Conservation (phyloP, 2,888 invertebrate species). For the Hypolimnas misippus region DNA sequence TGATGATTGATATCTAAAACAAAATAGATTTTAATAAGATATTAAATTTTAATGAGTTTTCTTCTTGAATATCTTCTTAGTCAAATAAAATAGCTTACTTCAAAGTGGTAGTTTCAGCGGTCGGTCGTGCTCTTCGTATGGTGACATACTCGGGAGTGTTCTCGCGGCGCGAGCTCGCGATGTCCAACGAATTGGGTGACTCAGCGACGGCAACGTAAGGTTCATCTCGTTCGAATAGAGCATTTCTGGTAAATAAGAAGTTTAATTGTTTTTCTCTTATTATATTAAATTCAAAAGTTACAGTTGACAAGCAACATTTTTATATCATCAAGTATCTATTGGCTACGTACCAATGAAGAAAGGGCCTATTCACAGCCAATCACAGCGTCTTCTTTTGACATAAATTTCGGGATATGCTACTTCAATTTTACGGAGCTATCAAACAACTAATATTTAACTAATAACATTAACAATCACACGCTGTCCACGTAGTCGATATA, state of each 20-base stretch:
- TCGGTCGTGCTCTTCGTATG: slow-evolving; percentile 85
- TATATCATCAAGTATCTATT: too few relatives aligned
- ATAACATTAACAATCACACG: too few relatives aligned
- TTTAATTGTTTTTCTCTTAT: neutral
- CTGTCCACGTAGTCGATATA: too few relatives aligned
- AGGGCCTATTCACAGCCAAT: too few relatives aligned
- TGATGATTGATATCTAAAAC: slow-evolving; percentile 62
- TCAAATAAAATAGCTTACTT: slow-evolving; percentile 63
- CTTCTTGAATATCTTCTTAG: neutral
- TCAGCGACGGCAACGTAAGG: slow-evolving; percentile 63
- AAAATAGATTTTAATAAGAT: neutral
- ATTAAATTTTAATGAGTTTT: neutral
- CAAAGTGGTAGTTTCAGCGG: slow-evolving; percentile 74
- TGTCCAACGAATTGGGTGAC: slow-evolving; percentile 57
- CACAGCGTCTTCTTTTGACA: too few relatives aligned
- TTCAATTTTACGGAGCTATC: too few relatives aligned
- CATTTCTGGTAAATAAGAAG: slow-evolving; percentile 59
- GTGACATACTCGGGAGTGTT: slow-evolving; percentile 86
- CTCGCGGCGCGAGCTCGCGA: slow-evolving; percentile 62
- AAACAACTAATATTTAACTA: too few relatives aligned
- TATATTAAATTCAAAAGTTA: neutral
- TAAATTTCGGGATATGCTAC: too few relatives aligned
- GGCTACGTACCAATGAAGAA: too few relatives aligned
- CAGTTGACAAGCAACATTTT: too few relatives aligned
- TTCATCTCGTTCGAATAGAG: slow-evolving; percentile 71